Percentiles rank a stretch among this genome's conserved stretches.
Evolutionary conservation across 1,140 invertebrate genomes (phyloP).

Genomic region (Hypsibius dujardini): DNA sequence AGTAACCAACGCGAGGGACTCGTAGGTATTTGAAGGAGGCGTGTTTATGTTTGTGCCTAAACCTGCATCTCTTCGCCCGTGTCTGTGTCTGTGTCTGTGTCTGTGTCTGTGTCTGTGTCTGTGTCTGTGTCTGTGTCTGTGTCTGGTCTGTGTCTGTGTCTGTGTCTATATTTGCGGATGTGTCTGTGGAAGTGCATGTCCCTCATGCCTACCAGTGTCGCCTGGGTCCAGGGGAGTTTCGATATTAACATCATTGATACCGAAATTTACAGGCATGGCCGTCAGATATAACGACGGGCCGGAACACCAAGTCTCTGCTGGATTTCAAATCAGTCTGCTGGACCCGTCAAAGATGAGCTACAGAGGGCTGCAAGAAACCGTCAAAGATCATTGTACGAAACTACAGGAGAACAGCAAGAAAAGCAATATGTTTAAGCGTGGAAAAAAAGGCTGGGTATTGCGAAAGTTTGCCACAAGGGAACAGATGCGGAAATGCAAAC

Average conservation of each 20-base stretch:
- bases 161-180: neutral
- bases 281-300: neutral
- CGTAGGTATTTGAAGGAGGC: neutral
- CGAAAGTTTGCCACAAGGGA: slow-evolving; percentile 2
- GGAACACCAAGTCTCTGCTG: neutral
- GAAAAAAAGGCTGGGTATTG: slow-evolving; percentile 15
- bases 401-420: neutral
- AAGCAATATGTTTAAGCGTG: slow-evolving; percentile 7
- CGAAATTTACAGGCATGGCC: neutral
- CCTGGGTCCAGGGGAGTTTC: neutral
- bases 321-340: slow-evolving; percentile 1
- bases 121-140: too few relatives aligned
- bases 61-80: too few relatives aligned
- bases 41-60: too few relatives aligned
- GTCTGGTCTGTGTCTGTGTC: neutral
- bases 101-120: too few relatives aligned
- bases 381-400: slow-evolving; percentile 3
- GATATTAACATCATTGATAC: neutral
- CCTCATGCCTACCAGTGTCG: neutral
- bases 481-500: neutral
- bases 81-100: too few relatives aligned
- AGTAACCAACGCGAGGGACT: slow-evolving; percentile 10
- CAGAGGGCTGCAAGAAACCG: neutral
- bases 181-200: neutral
- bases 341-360: neutral